These are phyloP conservation scores for Basileuterus tristriatus DNA, from an alignment of 2,797 vertebrate genomes.

Conservation along the genomic window DNA sequence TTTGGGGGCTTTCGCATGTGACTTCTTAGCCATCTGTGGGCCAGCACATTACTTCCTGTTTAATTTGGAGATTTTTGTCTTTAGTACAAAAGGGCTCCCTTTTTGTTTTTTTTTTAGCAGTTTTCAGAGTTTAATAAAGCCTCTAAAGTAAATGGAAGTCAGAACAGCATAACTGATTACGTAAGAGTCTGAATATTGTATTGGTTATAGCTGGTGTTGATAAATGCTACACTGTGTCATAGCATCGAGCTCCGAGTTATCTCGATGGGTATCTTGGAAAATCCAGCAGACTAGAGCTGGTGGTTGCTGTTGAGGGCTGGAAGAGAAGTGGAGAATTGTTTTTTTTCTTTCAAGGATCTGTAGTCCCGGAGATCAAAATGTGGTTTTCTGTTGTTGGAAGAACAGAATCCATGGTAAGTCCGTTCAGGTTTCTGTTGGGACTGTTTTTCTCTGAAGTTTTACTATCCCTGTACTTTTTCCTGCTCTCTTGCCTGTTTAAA, in stretches of 20 bases:
- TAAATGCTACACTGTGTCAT: slow-evolving; percentile 70
- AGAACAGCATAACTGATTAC: slow-evolving; percentile 74
- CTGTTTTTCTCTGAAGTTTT: slow-evolving; percentile 51
- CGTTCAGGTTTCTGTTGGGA: slow-evolving; percentile 46
- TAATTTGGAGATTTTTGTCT: slow-evolving; percentile 69
- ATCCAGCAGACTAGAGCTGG: slow-evolving; percentile 64
- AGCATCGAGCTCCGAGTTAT: slow-evolving; percentile 66
- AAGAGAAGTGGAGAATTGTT: slow-evolving; percentile 61
- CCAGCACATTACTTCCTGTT: slow-evolving; percentile 73
- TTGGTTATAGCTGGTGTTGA: slow-evolving; percentile 67
- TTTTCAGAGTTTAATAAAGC: slow-evolving; percentile 70
- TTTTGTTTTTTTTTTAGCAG: slow-evolving; percentile 67
- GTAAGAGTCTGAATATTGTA: slow-evolving; percentile 75
- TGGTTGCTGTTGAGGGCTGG: slow-evolving; percentile 46
- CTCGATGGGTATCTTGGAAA: slow-evolving; percentile 66
- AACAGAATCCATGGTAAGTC: slow-evolving; percentile 84
- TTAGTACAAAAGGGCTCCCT: slow-evolving; percentile 47
- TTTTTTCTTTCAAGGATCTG: slow-evolving; percentile 62
- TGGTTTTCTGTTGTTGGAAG: slow-evolving; percentile 97
- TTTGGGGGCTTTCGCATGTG: slow-evolving; percentile 35
- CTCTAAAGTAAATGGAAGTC: slow-evolving; percentile 64
- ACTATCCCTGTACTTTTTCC: slow-evolving; percentile 24
- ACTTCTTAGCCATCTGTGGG: slow-evolving; percentile 66
- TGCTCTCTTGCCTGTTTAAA: slow-evolving; percentile 48
- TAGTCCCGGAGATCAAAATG: slow-evolving; percentile 75